Base-by-base conservation (phyloP, 2,888 invertebrate species). In the Tribolium freemani region DNA sequence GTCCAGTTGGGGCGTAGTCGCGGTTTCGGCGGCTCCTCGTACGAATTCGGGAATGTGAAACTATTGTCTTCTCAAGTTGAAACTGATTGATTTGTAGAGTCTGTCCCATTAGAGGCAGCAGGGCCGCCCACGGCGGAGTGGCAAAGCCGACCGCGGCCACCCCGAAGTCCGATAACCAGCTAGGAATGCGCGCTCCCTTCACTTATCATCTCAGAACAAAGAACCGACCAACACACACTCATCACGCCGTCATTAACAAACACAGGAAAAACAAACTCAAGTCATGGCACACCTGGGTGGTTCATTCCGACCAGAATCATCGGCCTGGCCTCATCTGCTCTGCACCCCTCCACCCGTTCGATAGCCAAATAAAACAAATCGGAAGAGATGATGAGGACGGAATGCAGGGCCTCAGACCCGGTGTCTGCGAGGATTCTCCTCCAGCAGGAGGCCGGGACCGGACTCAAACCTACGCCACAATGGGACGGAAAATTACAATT, bases 221-320 rank as follows among this genome's bases (percentile, higher is more conserved):
- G 81, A 78, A 77, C 76, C 76, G 76, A 81, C 81, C 83, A 82
- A 82, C 83, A 73, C 77, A 84, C 85, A 85, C 86, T 84, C 86
- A 85, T 85, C 85, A 84, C 84, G 81, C 82, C 84, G 85, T 85
- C 86, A 86, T 86, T 86, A 86, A 86, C 85, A 85, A 85, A 85
- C 85, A 85, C 84, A 84, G 85, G 85, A 85, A 85, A 85, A 86
- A 85, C 85, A 85, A 85, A 84, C 85, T 83, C 83, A 76, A 78
- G 81, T 82, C 81, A 83, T 82, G 83, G 84, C 81, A 84, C 86
- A 86, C 86, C 86, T 86, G 86, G 86, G 86, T 86, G 86, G 86
- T 80, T 82, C 82, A 71, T 71, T 71, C 71, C 71, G 71, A 51
- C 56, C 64, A 54, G 64, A 54, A 44, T 45, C 16, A 16, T 1